Evolutionary conservation across 2,888 invertebrate genomes (phyloP).

Genomic region (Drosophila kuntzei): DNA sequence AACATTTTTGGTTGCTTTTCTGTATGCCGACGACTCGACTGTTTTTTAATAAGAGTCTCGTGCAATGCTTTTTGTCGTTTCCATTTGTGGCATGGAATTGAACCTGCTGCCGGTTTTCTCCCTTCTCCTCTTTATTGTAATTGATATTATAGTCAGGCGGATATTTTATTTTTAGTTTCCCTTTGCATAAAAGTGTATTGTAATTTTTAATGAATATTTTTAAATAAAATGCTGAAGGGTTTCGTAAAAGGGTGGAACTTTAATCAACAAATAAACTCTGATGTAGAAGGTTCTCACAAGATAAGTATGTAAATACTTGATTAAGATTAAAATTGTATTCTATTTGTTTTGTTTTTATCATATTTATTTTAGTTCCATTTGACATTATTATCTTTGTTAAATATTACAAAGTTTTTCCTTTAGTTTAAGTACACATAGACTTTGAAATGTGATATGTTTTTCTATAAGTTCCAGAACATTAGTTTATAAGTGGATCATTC

Average conservation of each 20-base stretch:
- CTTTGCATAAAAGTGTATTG: slow-evolving; percentile 46
- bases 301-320: background rate
- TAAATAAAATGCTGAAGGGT: background rate
- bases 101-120: slow-evolving; percentile 27
- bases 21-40: slow-evolving; percentile 29
- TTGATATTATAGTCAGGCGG: slow-evolving; percentile 76
- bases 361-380: background rate
- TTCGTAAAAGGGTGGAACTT: no score
- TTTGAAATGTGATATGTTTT: background rate
- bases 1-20: slow-evolving; percentile 56
- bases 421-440: background rate
- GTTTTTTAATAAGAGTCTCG: slow-evolving; percentile 74
- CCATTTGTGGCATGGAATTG: slow-evolving; percentile 43
- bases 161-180: slow-evolving; percentile 73
- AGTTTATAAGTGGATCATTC: background rate
- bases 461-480: background rate
- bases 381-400: background rate
- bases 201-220: slow-evolving; percentile 22
- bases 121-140: slow-evolving; percentile 47
- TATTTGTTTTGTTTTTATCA: background rate
- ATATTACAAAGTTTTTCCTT: background rate
- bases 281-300: background rate
- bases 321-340: background rate
- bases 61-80: slow-evolving; percentile 56
- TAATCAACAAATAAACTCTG: background rate